Base-by-base conservation (phyloP, 2,797 vertebrate genomes). In the Cyclopterus lumpus region DNA sequence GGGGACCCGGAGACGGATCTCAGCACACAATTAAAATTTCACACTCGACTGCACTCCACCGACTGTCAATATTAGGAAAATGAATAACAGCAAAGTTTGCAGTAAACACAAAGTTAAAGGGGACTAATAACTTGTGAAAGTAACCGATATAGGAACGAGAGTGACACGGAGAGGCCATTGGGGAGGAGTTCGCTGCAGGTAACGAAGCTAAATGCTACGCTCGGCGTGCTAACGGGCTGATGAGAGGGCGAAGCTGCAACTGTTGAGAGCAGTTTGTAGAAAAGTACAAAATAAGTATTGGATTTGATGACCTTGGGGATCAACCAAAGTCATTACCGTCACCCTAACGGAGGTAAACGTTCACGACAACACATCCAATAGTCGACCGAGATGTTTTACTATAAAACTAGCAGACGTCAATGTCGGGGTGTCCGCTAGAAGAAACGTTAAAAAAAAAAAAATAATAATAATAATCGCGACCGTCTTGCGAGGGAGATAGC, bases 21-120 rank as follows among this genome's bases (percentile, higher is more conserved):
- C 77, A 59, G 75, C 80, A 88, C 88, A 91, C 91, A 94, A 93
- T 93, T 93, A 94, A 93, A 93, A 93, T 86, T 89, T 92, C 85
- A 92, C 88, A 82, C 90, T 86, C 32, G 76, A 88, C 79, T 90
- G 88, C 79, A 26, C 79, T 82, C 76, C 64, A 55, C 82, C 84
- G 83, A 79, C 82, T 82, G 86, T 91, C 89, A 86, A 91, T 93
- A 92, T 81, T 78, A 82, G 80, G 60, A 77, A 89, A 90, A 86
- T 83, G 71, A 91, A 89, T 83, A 85, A 76, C 53, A 63, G 74
- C 81, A 75, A 83, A 82, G 84, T 91, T 88, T 77, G 75, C 81
- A 71, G 88, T 77, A 87, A 86, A 87, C 82, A 74, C 68, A 64
- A 89, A 91, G 85, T 85, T 75, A 81, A 75, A 84, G 32, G 40